Evolutionary conservation across 2,113 vertebrate genomes (phyloP).

Genomic region (Arvicanthis niloticus): DNA sequence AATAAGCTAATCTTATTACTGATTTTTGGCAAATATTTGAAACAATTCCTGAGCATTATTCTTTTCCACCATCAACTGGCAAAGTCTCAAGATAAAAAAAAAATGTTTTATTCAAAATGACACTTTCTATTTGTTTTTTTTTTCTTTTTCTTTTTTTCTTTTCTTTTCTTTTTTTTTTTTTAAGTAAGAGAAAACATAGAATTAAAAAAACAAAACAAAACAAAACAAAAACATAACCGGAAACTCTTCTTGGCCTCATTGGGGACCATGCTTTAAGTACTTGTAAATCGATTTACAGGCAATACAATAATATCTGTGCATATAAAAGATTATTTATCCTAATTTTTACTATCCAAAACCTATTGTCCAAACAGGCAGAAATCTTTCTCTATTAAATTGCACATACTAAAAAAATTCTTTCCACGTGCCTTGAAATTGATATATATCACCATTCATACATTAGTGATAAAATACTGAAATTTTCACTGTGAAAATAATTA

Average conservation of each 20-base stretch:
- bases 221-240: slow-evolving; percentile 84
- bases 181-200: slow-evolving; percentile 80
- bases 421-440: slow-evolving; percentile 78
- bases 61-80: slow-evolving; percentile 78
- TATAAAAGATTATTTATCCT: slow-evolving; percentile 84
- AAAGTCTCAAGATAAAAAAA: slow-evolving; percentile 79
- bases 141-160: neutral
- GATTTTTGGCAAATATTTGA: slow-evolving; percentile 88
- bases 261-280: slow-evolving; percentile 91
- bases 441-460: slow-evolving; percentile 78
- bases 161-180: neutral
- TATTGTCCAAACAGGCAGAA: slow-evolving; percentile 80
- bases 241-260: slow-evolving; percentile 90
- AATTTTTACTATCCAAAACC: slow-evolving; percentile 79
- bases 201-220: slow-evolving; percentile 21
- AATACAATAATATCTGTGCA: slow-evolving; percentile 86
- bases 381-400: slow-evolving; percentile 77
- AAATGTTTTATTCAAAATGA: slow-evolving; percentile 74
- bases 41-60: slow-evolving; percentile 87
- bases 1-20: slow-evolving; percentile 85
- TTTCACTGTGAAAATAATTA: slow-evolving; percentile 80
- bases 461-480: slow-evolving; percentile 80
- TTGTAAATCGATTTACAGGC: slow-evolving; percentile 82
- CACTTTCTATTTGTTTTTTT: neutral
- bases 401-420: slow-evolving; percentile 81